phyloP scores from a whole-genome alignment of 1,140 invertebrate species.

The Bactericera cockerelli region DNA sequence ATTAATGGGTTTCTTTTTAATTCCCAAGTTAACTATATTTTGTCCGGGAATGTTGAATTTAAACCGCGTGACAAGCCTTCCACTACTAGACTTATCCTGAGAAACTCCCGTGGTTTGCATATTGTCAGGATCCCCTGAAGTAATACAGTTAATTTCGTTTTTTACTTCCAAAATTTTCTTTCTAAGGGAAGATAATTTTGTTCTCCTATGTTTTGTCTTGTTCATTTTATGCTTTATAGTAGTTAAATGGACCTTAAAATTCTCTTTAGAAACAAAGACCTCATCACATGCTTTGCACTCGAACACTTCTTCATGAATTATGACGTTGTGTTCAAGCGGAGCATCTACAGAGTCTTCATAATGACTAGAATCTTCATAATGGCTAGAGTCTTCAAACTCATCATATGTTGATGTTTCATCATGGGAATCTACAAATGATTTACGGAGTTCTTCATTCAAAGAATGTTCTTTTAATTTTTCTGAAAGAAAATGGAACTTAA shows the following conservation, averaged over 20 bases:
- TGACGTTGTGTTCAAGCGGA: neutral
- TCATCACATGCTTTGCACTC: constrained; percentile 16
- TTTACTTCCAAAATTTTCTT: neutral
- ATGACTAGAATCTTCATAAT: neutral
- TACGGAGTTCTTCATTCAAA: no score
- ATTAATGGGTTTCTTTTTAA: neutral
- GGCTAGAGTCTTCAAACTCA: no score
- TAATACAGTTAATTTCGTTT: neutral
- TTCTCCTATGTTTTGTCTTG: neutral
- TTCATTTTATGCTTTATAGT: neutral
- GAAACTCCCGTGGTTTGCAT: no score
- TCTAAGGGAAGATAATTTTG: neutral
- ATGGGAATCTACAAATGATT: no score
- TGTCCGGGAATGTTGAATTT: neutral
- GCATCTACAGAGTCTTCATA: neutral
- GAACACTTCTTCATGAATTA: neutral
- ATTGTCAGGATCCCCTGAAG: no score
- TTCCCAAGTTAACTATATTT: neutral
- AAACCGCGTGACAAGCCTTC: neutral
- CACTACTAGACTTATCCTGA: no score
- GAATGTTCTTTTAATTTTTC: no score
- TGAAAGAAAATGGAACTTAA: no score
- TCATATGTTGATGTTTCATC: no score
- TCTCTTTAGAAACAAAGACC: constrained; percentile 11
- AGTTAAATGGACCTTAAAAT: constrained; percentile 1